Percentiles rank a stretch among this genome's conserved stretches.
These are phyloP conservation scores for Drosophila nigromelanica DNA, from an alignment of 1,140 invertebrate species.

Conservation along the genomic window DNA sequence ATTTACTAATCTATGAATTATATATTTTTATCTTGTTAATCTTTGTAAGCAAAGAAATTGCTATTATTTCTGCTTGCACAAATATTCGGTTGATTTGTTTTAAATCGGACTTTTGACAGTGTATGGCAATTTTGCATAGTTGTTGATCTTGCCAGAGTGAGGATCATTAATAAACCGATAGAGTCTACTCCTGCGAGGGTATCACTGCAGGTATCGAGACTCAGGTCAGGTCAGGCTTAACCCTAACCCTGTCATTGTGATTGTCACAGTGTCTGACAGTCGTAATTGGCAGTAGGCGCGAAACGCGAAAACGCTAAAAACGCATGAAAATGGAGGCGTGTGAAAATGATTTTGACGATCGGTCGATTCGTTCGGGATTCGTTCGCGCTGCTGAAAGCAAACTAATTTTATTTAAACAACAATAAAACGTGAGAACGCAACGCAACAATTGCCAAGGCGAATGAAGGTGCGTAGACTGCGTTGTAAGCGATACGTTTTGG, in stretches of 20 bases:
- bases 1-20: no score
- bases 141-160: slow-evolving; percentile 8
- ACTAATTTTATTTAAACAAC: no score
- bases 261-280: slow-evolving; percentile 50
- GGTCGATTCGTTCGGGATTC: slow-evolving; percentile 2
- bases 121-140: slow-evolving; percentile 30
- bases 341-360: slow-evolving; percentile 44
- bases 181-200: neutral
- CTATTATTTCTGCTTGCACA: no score
- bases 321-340: slow-evolving; percentile 39
- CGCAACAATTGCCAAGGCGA: slow-evolving; percentile 30
- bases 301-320: slow-evolving; percentile 42
- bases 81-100: neutral
- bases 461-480: slow-evolving; percentile 37
- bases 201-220: slow-evolving; percentile 10
- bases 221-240: slow-evolving; percentile 42
- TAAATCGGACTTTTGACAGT: slow-evolving; percentile 15
- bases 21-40: neutral
- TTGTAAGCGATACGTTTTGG: slow-evolving; percentile 30
- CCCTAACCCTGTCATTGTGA: slow-evolving; percentile 33
- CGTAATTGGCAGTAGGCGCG: slow-evolving; percentile 51
- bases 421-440: slow-evolving; percentile 35
- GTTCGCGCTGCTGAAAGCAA: no score
- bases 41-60: no score
- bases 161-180: slow-evolving; percentile 24